A percentile compares a stretch with the other conserved stretches of the same genome.
phyloP scores from a whole-genome alignment of 1,140 invertebrate genomes.

The Cyphomyrmex costatus region DNA sequence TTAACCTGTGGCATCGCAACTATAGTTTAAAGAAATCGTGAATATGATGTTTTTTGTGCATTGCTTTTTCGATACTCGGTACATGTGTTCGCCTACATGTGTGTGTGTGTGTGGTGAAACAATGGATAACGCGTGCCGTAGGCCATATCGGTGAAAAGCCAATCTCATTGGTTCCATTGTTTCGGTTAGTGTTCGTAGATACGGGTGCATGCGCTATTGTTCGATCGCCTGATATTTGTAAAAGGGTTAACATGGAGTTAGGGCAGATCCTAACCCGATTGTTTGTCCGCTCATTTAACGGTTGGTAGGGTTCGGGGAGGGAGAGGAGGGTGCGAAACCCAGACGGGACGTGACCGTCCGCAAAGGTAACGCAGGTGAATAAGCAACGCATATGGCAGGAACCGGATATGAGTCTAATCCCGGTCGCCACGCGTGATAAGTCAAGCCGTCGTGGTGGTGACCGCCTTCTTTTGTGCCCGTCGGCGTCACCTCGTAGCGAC shows the following conservation, averaged over 20 bases:
- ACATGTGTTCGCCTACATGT: neutral
- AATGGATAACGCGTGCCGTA: neutral
- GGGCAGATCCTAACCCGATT: neutral
- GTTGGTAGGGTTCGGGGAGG: neutral
- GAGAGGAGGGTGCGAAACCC: neutral
- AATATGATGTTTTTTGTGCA: neutral
- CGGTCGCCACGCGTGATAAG: slow-evolving; percentile 20
- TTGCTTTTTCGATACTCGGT: neutral
- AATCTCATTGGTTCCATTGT: slow-evolving; percentile 38
- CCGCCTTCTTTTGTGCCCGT: neutral
- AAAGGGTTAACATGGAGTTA: slow-evolving; percentile 17
- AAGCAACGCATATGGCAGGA: slow-evolving; percentile 25
- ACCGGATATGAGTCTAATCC: slow-evolving; percentile 46
- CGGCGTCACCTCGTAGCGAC: too few species aligned
- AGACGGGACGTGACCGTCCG: neutral
- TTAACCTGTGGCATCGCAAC: slow-evolving; percentile 1
- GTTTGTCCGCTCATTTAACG: slow-evolving; percentile 57
- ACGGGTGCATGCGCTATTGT: slow-evolving; percentile 7
- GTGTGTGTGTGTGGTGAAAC: neutral
- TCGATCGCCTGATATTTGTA: slow-evolving; percentile 35
- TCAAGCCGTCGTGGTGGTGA: neutral
- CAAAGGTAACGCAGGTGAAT: slow-evolving; percentile 47
- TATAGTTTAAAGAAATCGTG: slow-evolving; percentile 6
- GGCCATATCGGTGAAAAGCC: slow-evolving; percentile 31
- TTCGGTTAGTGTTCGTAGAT: neutral